Conservation (phyloP, 2,797 vertebrate species). For the Poeciliopsis turneri region DNA sequence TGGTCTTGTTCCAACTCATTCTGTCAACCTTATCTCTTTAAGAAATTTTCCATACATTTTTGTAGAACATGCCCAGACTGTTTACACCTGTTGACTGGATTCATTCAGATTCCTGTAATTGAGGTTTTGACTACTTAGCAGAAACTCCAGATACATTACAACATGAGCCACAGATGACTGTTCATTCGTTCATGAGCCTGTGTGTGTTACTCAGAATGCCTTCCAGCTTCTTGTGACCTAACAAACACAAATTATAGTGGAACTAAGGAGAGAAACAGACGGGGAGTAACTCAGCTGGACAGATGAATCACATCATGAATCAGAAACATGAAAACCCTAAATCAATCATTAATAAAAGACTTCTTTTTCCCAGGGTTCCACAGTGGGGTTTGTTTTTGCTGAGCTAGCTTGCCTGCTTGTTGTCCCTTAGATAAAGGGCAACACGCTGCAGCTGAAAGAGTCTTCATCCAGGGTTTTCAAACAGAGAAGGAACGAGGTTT, state of each 20-base stretch:
- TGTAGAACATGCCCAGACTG: constrained; percentile 46
- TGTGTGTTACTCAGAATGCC: constrained; percentile 11
- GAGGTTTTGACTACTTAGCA: constrained; percentile 49
- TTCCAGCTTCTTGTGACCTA: constrained; percentile 24
- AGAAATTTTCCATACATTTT: constrained; percentile 19
- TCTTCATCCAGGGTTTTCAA: constrained; percentile 49
- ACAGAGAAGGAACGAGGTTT: constrained; percentile 61
- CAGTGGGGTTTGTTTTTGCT: constrained; percentile 18
- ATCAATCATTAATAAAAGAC: constrained; percentile 36
- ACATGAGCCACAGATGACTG: constrained; percentile 13
- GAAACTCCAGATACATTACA: constrained; percentile 8
- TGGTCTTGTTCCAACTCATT: constrained; percentile 10
- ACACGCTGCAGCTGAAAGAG: constrained; percentile 47
- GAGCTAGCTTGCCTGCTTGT: constrained; percentile 30
- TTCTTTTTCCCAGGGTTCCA: constrained; percentile 14
- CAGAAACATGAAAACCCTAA: constrained; percentile 40
- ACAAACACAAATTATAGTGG: constrained; percentile 19
- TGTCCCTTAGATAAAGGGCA: constrained; percentile 49
- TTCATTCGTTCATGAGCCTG: constrained; percentile 10
- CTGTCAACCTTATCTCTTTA: constrained; percentile 2
- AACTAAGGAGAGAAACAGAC: constrained; percentile 32
- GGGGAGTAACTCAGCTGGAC: constrained; percentile 45
- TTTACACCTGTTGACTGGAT: constrained; percentile 41
- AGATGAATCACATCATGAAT: constrained; percentile 38
- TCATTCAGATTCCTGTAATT: constrained; percentile 52